Percentiles rank a stretch among this genome's conserved stretches.
Conservation (phyloP, 2,797 vertebrate species). For the Otus scops region DNA sequence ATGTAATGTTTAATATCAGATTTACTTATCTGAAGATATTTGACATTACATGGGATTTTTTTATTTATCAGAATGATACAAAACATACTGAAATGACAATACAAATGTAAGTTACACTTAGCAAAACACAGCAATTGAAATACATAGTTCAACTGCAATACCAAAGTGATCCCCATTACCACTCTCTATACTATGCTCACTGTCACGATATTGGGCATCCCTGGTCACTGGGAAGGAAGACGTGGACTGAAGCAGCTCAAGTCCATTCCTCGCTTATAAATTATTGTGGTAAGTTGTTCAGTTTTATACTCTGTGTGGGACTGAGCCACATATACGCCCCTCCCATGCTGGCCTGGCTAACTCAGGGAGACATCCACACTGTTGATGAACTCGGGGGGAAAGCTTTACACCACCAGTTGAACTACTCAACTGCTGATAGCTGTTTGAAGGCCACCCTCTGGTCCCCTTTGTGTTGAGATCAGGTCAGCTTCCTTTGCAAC, state of each 20-base stretch:
- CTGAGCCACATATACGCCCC: neutral
- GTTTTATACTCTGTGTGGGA: neutral
- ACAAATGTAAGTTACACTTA: neutral
- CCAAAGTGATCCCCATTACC: neutral
- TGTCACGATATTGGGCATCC: too few relatives aligned
- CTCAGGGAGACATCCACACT: neutral
- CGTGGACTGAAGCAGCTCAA: neutral
- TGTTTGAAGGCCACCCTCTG: neutral
- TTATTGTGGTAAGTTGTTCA: neutral
- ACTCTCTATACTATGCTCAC: neutral
- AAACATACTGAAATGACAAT: neutral
- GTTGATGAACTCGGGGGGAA: neutral
- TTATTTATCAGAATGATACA: neutral
- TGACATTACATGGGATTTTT: neutral
- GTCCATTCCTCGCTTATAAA: neutral
- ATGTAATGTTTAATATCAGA: neutral
- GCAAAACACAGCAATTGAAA: neutral
- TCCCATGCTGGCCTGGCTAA: neutral
- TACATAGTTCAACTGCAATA: neutral
- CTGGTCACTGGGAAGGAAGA: neutral
- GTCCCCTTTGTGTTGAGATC: neutral
- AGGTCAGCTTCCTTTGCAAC: neutral
- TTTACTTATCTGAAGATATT: neutral
- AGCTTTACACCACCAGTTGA: too few relatives aligned
- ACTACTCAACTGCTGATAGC: neutral